A percentile compares a stretch with the other conserved stretches of the same genome.
Evolutionary conservation across 2,888 invertebrate species (phyloP).

Genomic region (Schizotus pectinicornis): DNA sequence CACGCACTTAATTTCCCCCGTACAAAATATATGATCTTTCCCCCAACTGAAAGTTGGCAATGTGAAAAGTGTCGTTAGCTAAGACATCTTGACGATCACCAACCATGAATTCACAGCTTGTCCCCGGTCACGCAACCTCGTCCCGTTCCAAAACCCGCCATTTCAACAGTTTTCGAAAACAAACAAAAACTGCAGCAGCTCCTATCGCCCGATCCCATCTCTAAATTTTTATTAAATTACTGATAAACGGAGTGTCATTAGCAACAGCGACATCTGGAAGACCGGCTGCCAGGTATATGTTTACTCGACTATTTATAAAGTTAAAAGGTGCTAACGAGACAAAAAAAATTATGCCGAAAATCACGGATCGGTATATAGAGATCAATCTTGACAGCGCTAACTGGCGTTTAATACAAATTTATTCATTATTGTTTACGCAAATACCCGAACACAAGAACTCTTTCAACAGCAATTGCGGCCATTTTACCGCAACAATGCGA

Average conservation of each 20-base stretch:
- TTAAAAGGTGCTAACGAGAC: slow-evolving; percentile 39
- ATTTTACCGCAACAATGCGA: slow-evolving; percentile 34
- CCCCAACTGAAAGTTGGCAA: background rate
- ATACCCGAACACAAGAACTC: slow-evolving; percentile 17
- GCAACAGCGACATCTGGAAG: slow-evolving; percentile 28
- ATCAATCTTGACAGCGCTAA: slow-evolving; percentile 1
- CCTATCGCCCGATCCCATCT: slow-evolving; percentile 32
- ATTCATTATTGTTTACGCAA: slow-evolving; percentile 19
- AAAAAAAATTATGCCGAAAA: slow-evolving; percentile 15
- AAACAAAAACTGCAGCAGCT: slow-evolving; percentile 34
- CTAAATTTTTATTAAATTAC: slow-evolving; percentile 37
- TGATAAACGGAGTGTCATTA: slow-evolving; percentile 40
- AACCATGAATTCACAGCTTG: slow-evolving; percentile 44
- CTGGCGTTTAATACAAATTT: slow-evolving; percentile 10
- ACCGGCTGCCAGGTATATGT: slow-evolving; percentile 2
- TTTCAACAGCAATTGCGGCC: slow-evolving; percentile 32
- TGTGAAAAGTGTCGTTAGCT: background rate
- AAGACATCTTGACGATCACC: slow-evolving; percentile 36
- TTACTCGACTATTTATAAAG: slow-evolving; percentile 32
- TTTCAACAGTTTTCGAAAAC: slow-evolving; percentile 26
- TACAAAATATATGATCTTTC: background rate
- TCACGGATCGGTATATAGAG: background rate
- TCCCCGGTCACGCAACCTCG: slow-evolving; percentile 43
- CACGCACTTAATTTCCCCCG: too few species aligned
- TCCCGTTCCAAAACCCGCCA: slow-evolving; percentile 24